Conservation (phyloP, 1,140 invertebrate genomes). For the Anastrepha obliqua region DNA sequence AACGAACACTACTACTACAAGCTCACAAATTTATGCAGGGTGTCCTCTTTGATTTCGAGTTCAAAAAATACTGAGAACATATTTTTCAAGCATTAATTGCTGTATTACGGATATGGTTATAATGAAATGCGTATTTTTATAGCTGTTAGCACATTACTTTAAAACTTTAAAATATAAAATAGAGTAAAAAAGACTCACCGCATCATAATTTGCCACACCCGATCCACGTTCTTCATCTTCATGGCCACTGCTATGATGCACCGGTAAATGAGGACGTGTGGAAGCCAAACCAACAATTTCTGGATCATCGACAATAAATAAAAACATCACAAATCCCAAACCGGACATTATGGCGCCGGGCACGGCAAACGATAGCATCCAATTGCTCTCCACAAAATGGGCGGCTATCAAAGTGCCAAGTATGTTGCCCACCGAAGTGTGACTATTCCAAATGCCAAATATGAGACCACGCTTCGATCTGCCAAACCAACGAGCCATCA, state of each 20-base stretch:
- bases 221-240: conserved; percentile 46
- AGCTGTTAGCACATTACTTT: no score
- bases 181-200: conserved; percentile 62
- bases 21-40: no score
- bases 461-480: conserved; percentile 92
- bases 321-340: conserved; percentile 87
- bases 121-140: no score
- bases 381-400: conserved; percentile 88
- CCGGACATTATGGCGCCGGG: conserved; percentile 90
- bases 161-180: no score
- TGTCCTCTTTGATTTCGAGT: no score
- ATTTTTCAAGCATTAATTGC: no score
- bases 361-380: conserved; percentile 94
- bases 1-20: no score
- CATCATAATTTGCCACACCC: conserved; percentile 59
- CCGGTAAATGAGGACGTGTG: not conserved
- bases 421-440: conserved; percentile 97
- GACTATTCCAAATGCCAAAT: conserved; percentile 97
- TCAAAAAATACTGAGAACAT: no score
- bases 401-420: conserved; percentile 90
- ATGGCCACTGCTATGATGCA: not conserved
- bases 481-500: conserved; percentile 97
- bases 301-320: conserved; percentile 90
- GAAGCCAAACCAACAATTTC: conserved; percentile 80
- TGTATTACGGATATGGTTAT: no score